Evolutionary conservation across 1,140 invertebrate genomes (phyloP), one percentile per base, ranked within the genome.

Genomic region (Eueides isabella): DNA sequence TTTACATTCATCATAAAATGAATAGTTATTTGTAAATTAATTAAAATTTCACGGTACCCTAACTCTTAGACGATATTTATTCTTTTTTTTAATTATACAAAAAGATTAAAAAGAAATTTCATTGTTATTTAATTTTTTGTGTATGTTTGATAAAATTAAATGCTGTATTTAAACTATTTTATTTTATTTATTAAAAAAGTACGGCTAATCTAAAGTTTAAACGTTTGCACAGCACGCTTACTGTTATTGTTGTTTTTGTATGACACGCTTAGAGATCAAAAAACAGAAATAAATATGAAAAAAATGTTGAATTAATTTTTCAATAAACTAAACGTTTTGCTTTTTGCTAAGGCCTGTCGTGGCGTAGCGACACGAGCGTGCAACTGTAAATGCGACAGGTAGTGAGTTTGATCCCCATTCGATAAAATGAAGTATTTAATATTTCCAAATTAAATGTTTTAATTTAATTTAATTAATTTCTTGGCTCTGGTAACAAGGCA

Each of bases 191-290:
- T 55, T 19, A 26, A 55, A 55, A n/a, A 55, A 55, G 23, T 55
- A 55, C 19, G 48, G 41, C 41, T 19, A 44, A 44, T 44, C 16
- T 44, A 6, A 44, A 55, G 9, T 19, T 44, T 44, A 26, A 55
- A 12, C 48, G 19, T 55, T 55, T 55, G 19, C 14, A 5, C 19
- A 19, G 48, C 48, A 55, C 48, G 48, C 12, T 55, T 55, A 55
- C 48, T 55, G n/a, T 55, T 26, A 26, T 55, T 55, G 48, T 55
- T 26, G n/a, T 55, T 55, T 55, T 55, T 55, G 7, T 55, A 55
- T 55, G 19, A 26, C 23, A 11, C 48, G 48, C 19, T 23, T 16
- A 31, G 62, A 64, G n/a, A 19, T 65, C n/a, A 35, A 35, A 2
- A 23, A 35, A 19, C n/a, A n/a, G 3, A 44, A 44, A 44, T n/a